Base-by-base conservation (phyloP, 2,888 invertebrate species). In the Phyllotreta striolata region DNA sequence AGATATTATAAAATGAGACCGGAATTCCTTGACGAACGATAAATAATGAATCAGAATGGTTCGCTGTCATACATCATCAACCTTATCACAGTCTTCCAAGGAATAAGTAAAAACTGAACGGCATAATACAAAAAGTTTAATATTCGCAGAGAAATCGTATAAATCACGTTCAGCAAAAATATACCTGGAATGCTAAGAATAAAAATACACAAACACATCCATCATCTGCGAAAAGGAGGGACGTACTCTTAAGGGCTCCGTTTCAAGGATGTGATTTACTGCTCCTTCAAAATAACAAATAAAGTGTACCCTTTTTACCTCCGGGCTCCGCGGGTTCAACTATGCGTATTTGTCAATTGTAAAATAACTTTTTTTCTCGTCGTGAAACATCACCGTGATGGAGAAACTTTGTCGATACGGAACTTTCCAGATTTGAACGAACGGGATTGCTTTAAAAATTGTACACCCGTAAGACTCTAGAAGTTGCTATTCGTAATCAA, bases 181-280 rank as follows among this genome's bases (percentile, higher is more conserved):
- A 74, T 74, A 74, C 72, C 74, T 73, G 73, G 62, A 69, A 74
- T 72, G 70, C 70, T 68, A 68, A 69, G 72, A 72, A 74, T 68
- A 68, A 70, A 72, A 72, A 74, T 74, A 75, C 74, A 74, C 73
- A 74, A 76, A 76, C 73, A 74, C 74, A 76, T 76, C 76, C 69
- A 76, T 76, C 76, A 76, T 74, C 60, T 46, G 43, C 51, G 66
- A 62, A 61, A 66, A 72, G 70, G 70, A 68, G 72, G 60, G 72
- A 64, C 60, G 74, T 69, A 66, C 73, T 73, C 72, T 75, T 73
- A 70, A 69, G 69, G 70, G 66, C 51, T 56, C 52, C 43, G 62
- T 62, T 66, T 58, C 63, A 66, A 47, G 24, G 61, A 40, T 59
- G 62, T 66, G 62, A 66, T 62, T 62, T 66, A 64, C 58, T 46